Percentiles rank a stretch among this genome's conserved stretches.
Evolutionary conservation across 2,113 vertebrate species (phyloP).

Genomic region (Phalacrocorax aristotelis): DNA sequence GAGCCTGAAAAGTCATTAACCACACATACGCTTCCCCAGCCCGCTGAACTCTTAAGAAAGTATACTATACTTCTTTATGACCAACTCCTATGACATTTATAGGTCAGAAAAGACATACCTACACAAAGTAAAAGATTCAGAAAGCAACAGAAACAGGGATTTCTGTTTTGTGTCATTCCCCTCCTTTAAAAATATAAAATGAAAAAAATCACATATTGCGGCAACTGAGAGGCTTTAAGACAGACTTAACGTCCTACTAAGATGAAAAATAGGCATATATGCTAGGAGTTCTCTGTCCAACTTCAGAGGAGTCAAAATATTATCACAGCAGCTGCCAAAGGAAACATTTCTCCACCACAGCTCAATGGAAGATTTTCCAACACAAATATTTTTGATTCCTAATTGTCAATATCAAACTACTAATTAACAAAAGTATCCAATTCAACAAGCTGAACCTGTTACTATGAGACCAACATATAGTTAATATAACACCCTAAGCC

Average conservation of each 20-base stretch:
- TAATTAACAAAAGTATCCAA: neutral
- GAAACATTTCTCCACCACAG: neutral
- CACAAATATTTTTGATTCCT: neutral
- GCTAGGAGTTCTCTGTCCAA: neutral
- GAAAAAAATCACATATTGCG: neutral
- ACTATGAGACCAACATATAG: neutral
- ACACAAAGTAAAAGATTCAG: neutral
- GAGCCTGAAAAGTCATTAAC: neutral
- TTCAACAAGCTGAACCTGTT: neutral
- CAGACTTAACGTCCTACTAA: neutral
- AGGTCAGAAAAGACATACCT: neutral
- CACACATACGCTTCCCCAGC: neutral
- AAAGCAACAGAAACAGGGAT: neutral
- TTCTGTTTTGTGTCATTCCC: neutral
- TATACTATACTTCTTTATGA: neutral
- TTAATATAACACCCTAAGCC: neutral
- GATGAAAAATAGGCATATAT: neutral
- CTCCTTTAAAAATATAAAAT: neutral
- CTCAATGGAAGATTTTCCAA: neutral
- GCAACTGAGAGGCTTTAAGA: neutral
- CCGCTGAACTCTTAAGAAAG: neutral
- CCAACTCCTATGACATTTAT: neutral
- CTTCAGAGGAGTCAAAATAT: neutral
- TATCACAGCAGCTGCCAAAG: neutral
- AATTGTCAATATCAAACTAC: neutral